Conservation (phyloP, 2,113 vertebrate species). For the Willisornis vidua region DNA sequence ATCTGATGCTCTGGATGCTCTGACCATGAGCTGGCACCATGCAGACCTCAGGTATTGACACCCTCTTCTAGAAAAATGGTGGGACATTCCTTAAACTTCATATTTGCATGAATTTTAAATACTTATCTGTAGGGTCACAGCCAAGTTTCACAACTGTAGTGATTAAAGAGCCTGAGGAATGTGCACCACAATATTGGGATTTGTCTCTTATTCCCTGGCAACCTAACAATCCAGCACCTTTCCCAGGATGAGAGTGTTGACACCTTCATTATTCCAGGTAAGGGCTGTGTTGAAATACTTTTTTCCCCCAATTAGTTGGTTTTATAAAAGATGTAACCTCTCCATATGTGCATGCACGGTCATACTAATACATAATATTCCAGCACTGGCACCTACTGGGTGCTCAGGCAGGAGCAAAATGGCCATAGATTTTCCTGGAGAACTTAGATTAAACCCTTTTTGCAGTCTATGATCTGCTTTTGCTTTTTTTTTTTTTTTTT, state of each 20-base stretch:
- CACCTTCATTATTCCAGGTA: not conserved
- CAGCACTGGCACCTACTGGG: not conserved
- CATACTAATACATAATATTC: rapidly evolving
- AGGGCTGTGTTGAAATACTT: not conserved
- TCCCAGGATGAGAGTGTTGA: not conserved
- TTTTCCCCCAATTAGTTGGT: rapidly evolving
- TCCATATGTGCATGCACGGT: rapidly evolving
- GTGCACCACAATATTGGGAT: rapidly evolving
- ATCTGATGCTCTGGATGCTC: not conserved
- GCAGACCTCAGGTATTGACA: not conserved
- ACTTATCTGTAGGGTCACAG: rapidly evolving
- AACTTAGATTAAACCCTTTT: not conserved
- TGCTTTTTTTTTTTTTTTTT: not conserved
- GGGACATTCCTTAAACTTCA: not conserved
- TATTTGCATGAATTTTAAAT: not conserved
- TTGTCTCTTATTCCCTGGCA: not conserved
- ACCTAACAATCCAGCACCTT: not conserved
- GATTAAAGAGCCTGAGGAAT: not conserved
- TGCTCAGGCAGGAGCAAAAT: not conserved
- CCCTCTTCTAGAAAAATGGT: not conserved
- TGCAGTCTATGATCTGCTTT: not conserved
- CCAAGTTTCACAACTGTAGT: not conserved
- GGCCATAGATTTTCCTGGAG: not conserved
- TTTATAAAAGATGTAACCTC: not conserved
- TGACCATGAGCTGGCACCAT: rapidly evolving